These are phyloP conservation scores for Drosophila prostipennis DNA, from an alignment of 2,888 invertebrate genomes.

Conservation along the genomic window DNA sequence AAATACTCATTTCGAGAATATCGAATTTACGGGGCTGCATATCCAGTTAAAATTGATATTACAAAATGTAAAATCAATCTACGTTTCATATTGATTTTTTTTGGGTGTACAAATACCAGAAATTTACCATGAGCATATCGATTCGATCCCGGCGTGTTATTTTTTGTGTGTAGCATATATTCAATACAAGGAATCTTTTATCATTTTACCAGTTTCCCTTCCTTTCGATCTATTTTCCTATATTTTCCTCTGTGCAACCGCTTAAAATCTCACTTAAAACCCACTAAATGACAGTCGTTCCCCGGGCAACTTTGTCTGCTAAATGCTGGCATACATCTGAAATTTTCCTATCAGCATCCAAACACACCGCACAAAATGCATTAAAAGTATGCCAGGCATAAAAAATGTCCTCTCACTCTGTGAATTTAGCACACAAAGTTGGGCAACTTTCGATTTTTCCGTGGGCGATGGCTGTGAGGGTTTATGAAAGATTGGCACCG, in stretches of 20 bases:
- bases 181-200: too few relatives aligned
- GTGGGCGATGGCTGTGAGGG: conserved; percentile 5
- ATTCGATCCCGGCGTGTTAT: too few relatives aligned
- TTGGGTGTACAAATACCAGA: too few relatives aligned
- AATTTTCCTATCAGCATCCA: conserved; percentile 24
- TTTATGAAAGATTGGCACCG: conserved; percentile 40
- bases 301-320: conserved; percentile 18
- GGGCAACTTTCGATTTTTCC: conserved; percentile 49
- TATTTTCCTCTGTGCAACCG: not conserved
- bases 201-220: too few relatives aligned
- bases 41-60: too few relatives aligned
- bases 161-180: too few relatives aligned
- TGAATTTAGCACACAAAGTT: conserved; percentile 26
- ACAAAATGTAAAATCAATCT: too few relatives aligned
- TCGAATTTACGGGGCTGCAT: too few relatives aligned
- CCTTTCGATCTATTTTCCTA: too few relatives aligned
- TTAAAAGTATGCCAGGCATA: conserved; percentile 38
- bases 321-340: conserved; percentile 28
- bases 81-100: too few relatives aligned
- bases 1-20: too few relatives aligned
- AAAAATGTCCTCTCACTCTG: conserved; percentile 19
- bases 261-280: conserved; percentile 14
- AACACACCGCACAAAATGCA: conserved; percentile 31
- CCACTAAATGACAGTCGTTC: conserved; percentile 17
- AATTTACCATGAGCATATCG: too few relatives aligned